Percentiles rank a stretch among this genome's conserved stretches.
Evolutionary conservation across 2,797 vertebrate genomes (phyloP).

Genomic region (Nyctibius grandis): DNA sequence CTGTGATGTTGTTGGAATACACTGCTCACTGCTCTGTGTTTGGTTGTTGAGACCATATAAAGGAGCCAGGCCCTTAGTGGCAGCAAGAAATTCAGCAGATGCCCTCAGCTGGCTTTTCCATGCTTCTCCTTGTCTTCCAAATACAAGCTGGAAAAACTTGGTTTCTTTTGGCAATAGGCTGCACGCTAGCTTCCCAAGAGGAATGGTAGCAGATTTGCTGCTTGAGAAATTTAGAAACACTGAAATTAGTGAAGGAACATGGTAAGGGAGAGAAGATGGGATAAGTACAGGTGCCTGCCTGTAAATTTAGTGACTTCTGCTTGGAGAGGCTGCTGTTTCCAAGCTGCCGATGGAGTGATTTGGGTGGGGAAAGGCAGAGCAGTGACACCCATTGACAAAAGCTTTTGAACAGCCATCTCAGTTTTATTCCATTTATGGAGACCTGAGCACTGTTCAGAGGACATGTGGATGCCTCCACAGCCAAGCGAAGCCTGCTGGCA

Average conservation of each 20-base stretch:
- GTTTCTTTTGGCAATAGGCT: neutral
- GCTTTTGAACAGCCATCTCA: neutral
- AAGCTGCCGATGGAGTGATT: neutral
- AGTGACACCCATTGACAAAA: conserved; percentile 9
- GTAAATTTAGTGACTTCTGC: neutral
- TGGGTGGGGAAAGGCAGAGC: neutral
- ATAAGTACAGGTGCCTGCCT: neutral
- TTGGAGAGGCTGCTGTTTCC: neutral
- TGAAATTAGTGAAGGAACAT: neutral
- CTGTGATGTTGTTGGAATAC: neutral
- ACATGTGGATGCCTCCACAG: neutral
- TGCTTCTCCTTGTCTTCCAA: neutral
- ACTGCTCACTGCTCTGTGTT: neutral
- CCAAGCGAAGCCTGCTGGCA: neutral
- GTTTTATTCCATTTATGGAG: neutral
- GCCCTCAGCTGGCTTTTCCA: neutral
- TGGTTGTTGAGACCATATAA: neutral
- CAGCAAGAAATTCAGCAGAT: neutral
- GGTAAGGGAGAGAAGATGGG: neutral
- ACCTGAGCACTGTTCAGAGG: neutral
- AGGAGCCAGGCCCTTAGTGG: neutral
- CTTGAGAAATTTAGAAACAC: neutral
- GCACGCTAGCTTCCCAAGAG: neutral
- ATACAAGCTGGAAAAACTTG: neutral
- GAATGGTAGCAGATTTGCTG: neutral